Evolutionary conservation across 1,140 invertebrate genomes (phyloP).

Genomic region (Lepidurus couesii): DNA sequence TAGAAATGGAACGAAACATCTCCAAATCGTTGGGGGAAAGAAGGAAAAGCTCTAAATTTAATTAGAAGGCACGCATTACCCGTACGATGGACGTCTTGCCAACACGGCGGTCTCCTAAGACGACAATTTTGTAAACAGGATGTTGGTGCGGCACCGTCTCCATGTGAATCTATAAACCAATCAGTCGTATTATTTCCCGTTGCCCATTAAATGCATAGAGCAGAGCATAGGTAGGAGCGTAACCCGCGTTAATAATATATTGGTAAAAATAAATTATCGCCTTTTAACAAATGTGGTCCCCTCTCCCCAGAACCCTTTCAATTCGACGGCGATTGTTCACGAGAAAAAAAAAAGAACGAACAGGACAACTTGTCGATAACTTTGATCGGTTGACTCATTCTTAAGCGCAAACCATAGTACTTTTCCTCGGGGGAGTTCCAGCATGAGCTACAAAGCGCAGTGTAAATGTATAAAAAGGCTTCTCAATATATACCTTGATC

Average conservation of each 20-base stretch:
- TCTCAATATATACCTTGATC: constrained; percentile 1
- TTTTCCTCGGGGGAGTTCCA: background rate
- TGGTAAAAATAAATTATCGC: too few species aligned
- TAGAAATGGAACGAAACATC: background rate
- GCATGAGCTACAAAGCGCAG: background rate
- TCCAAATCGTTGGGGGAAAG: background rate
- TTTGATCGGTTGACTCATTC: background rate
- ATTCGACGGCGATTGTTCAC: too few species aligned
- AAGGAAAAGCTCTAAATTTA: background rate
- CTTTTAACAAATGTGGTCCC: too few species aligned
- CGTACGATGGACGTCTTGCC: constrained; percentile 17
- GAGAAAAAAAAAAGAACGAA: too few species aligned
- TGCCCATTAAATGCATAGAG: too few species aligned
- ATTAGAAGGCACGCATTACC: constrained; percentile 12
- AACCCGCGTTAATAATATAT: too few species aligned
- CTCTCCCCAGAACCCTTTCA: too few species aligned
- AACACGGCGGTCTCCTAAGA: background rate
- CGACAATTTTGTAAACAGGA: constrained; percentile 19
- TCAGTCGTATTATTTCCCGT: background rate
- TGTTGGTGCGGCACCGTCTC: constrained; percentile 1
- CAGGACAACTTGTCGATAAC: too few species aligned
- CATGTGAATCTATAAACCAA: constrained; percentile 8
- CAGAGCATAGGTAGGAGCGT: too few species aligned
- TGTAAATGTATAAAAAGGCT: background rate
- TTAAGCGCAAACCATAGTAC: background rate